A percentile compares a stretch with the other conserved stretches of the same genome.
These are phyloP conservation scores for Sigmodon hispidus DNA, from an alignment of 2,113 vertebrate genomes.

Conservation along the genomic window DNA sequence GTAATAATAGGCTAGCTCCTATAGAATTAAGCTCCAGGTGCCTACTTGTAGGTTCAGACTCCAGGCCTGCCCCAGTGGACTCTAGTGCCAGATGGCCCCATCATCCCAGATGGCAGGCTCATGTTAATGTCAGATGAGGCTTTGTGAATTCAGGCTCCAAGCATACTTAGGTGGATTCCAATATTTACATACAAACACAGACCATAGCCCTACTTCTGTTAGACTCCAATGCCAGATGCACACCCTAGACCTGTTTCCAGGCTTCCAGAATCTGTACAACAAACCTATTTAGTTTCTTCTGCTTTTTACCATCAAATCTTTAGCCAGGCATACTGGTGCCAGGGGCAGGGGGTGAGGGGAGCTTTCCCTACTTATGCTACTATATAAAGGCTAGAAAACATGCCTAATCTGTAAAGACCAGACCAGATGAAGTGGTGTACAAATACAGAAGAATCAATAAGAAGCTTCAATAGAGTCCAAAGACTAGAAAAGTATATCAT, in stretches of 20 bases:
- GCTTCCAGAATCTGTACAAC: background rate
- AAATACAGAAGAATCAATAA: background rate
- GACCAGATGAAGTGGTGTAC: background rate
- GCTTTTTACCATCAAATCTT: background rate
- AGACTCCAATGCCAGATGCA: background rate
- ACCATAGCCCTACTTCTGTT: background rate
- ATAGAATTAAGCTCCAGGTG: background rate
- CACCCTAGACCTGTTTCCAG: background rate
- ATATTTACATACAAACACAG: background rate
- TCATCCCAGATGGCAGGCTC: background rate
- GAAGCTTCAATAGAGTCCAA: background rate
- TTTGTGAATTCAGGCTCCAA: background rate
- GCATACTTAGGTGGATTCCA: background rate
- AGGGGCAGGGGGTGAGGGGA: accelerated
- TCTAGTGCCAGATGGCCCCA: background rate
- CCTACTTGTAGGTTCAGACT: background rate
- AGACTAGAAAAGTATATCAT: background rate
- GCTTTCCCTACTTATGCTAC: background rate
- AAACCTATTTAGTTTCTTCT: background rate
- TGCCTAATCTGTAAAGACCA: background rate
- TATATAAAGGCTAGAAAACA: background rate
- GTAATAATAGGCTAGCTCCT: background rate
- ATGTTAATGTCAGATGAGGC: background rate
- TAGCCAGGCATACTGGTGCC: background rate
- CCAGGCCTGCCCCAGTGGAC: background rate